A percentile compares a stretch with the other conserved stretches of the same genome.
Evolutionary conservation across 2,113 vertebrate species (phyloP).

Genomic region (Phaethon lepturus): DNA sequence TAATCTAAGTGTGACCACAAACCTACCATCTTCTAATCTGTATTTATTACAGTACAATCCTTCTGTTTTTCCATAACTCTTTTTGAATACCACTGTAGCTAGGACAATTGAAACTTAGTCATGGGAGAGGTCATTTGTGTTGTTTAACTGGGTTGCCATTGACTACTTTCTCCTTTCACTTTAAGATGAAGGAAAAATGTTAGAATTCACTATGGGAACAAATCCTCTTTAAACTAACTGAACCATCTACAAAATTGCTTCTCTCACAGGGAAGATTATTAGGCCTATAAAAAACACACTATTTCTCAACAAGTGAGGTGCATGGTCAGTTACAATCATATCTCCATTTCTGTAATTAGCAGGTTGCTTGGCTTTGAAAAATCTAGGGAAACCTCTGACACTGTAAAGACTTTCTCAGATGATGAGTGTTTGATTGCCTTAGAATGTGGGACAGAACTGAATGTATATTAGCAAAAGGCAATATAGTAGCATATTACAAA

Average conservation of each 20-base stretch:
- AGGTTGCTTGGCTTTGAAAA: neutral
- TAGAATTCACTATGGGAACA: neutral
- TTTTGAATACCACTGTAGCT: neutral
- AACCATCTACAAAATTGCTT: neutral
- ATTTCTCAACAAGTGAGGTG: neutral
- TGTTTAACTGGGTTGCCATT: neutral
- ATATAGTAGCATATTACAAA: neutral
- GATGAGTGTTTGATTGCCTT: neutral
- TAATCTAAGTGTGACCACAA: neutral
- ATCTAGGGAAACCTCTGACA: neutral
- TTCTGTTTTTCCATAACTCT: neutral
- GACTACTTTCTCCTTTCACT: neutral
- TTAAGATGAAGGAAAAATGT: accelerated
- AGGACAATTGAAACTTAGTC: neutral
- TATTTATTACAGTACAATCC: neutral
- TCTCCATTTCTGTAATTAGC: neutral
- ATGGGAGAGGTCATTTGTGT: neutral
- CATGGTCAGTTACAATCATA: neutral
- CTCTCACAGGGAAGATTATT: neutral
- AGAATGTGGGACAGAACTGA: neutral
- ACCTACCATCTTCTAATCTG: neutral
- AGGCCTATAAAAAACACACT: neutral
- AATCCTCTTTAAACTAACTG: neutral
- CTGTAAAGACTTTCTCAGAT: neutral
- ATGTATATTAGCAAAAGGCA: neutral